Conservation (phyloP, 1,140 invertebrate species). For the Dolichoris vasculosae region DNA sequence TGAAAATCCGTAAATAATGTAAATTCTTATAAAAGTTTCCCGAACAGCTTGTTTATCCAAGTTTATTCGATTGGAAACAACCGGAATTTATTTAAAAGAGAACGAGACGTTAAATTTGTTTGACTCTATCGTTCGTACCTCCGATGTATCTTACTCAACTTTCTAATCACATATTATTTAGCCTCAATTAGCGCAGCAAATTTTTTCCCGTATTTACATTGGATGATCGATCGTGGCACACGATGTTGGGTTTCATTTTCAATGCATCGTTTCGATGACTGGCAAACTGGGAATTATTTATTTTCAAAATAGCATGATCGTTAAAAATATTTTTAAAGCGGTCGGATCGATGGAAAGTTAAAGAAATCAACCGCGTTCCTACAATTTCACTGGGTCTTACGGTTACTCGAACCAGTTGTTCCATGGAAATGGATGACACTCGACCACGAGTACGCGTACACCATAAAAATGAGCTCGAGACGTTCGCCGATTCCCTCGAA, state of each 20-base stretch:
- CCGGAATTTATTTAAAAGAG: background rate
- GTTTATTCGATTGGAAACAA: background rate
- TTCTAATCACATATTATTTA: slow-evolving; percentile 1
- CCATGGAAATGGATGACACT: background rate
- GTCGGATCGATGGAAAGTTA: background rate
- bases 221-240: background rate
- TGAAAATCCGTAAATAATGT: too few species aligned
- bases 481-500: too few species aligned
- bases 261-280: background rate
- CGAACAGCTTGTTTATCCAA: background rate
- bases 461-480: background rate
- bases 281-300: background rate
- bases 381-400: background rate
- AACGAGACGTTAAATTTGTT: background rate
- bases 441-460: too few species aligned
- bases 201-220: background rate
- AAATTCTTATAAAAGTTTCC: background rate
- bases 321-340: background rate
- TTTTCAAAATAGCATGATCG: background rate
- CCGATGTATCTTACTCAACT: slow-evolving; percentile 8
- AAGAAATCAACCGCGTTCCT: background rate
- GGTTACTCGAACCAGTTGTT: background rate
- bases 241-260: background rate
- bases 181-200: background rate
- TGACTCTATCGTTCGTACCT: background rate